These are phyloP conservation scores for Glaucidium brasilianum DNA, from an alignment of 2,113 vertebrate genomes.

Conservation along the genomic window DNA sequence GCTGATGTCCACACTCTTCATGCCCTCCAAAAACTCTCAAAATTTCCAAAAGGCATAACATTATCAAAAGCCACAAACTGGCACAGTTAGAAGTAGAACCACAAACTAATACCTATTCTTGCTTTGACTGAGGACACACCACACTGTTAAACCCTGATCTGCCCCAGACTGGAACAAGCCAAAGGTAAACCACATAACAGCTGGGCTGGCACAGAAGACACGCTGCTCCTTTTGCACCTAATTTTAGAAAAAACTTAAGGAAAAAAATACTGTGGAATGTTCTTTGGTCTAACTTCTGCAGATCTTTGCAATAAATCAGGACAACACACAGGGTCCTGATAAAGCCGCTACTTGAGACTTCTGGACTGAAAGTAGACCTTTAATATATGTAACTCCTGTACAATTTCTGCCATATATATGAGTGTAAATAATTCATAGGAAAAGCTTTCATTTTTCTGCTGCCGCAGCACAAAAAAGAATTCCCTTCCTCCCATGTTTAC, in stretches of 20 bases:
- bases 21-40: not conserved
- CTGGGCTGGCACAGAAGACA: not conserved
- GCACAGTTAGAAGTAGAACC: not conserved
- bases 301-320: not conserved
- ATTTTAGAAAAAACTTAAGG: not conserved
- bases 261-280: not conserved
- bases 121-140: not conserved
- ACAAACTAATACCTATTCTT: not conserved
- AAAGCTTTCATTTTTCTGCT: not conserved
- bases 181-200: not conserved
- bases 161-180: not conserved
- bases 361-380: not conserved
- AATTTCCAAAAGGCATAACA: not conserved
- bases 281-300: not conserved
- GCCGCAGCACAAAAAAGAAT: not conserved
- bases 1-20: not conserved
- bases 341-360: not conserved
- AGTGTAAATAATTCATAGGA: not conserved
- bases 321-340: not conserved
- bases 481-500: not conserved
- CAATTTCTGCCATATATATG: not conserved
- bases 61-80: not conserved
- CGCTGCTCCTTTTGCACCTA: not conserved
- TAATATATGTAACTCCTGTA: not conserved
- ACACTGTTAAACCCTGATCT: not conserved